Evolutionary conservation across 2,888 invertebrate species (phyloP), one percentile per base, ranked within the genome.

Genomic region (Hydroisotoma schaefferi): DNA sequence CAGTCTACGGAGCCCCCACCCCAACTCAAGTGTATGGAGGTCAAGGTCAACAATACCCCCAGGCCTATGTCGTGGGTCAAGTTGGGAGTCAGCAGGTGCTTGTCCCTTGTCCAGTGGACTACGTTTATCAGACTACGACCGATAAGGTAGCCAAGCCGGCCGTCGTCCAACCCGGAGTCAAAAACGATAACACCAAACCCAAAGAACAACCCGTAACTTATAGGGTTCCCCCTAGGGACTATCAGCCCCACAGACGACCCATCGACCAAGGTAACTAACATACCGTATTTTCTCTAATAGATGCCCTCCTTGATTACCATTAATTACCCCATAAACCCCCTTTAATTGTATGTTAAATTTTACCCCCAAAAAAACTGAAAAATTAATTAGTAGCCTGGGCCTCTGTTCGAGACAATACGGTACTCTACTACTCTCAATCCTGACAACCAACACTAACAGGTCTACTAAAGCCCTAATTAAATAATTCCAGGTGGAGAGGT

Each of bases 101-200:
- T 10, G 55, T 55, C 22, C 55, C 55, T 23, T 55, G 55, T 33
- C 55, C 55, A 27, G 55, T 55, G 46, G 55, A 55, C 55, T 55
- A 55, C 33, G 44, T 44, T 8, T 55, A 55, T 25, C 44, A 44
- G 23, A 27, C 44, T n/a, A 46, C 33, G 44, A 46, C 44, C n/a
- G 47, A 46, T 12, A 46, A 46, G 23, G 47, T 46, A 4, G 25
- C 22, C 26, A 55, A 55, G 33, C 44, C 46, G 28, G 25, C 10
- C 8, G 47, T 46, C 5, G 49, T 49, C 27, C 49, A 49, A 28
- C 55, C 55, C 23, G 55, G 43, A 12, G 55, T 40, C 15, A 40
- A 15, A 15, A 20, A 55, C 8, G 43, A 25, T 20, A 46, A 44
- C 18, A 38, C 40, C 33, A 25, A 37, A 18, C 52, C 52, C 33